Evolutionary conservation across 2,888 invertebrate species (phyloP), one percentile per base, ranked within the genome.

Genomic region (Molorchus minor): DNA sequence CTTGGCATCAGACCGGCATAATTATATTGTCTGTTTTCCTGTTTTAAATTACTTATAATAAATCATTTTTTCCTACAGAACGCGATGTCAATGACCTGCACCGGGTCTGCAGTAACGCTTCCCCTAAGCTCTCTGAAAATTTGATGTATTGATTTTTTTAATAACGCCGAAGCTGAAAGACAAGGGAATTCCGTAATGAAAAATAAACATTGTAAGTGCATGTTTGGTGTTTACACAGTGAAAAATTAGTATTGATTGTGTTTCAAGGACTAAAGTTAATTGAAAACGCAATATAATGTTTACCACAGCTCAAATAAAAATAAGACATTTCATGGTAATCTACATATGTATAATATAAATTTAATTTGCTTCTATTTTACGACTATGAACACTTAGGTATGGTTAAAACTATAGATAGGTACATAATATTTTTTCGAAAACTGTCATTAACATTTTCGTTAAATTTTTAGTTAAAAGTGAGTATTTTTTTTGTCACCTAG

Each of bases 1-100:
- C 64, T 62, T 62, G 45, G 41, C 41, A 52, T 62, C 62, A 46
- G 43, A 53, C 45, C 36, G 55, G 62, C 59, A 64, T 70, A 71
- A 70, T 71, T 71, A 70, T 58, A 65, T 52, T 61, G 61, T 58
- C 68, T 56, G 64, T 64, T 67, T 69, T 71, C 69, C 64, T 65
- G 70, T 69, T 72, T 72, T 68, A 68, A 68, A 71, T 73, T 72
- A 67, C 68, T 65, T 61, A 70, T 66, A 69, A 73, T 73, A 70
- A 73, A 72, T 73, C 73, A 73, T 72, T 68, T 52, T 58, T 68
- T 55, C 52, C 52, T 25, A 40, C 43, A 19, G 41, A 45, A 46
- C 51, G 21, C 21, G 38, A 52, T 67, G 71, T 69, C 71, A 67
- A 64, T 69, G 71, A 69, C 68, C 71, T 65, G 63, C 68, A 46